Conservation (phyloP, 2,113 vertebrate genomes). For the Perccottus glenii region DNA sequence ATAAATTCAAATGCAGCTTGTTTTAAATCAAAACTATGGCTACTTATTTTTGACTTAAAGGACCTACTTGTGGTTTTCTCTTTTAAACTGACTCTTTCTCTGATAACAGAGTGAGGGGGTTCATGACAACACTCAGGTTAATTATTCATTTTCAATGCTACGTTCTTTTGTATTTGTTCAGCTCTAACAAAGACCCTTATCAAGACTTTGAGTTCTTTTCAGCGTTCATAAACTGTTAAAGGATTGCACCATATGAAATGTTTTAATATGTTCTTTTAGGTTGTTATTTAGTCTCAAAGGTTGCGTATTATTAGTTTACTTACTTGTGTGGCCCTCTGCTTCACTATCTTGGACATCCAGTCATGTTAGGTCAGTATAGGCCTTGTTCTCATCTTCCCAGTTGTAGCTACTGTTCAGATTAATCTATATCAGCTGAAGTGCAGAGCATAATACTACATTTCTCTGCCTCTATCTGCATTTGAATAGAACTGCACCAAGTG, state of each 20-base stretch:
- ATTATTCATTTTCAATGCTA: not conserved
- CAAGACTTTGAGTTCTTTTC: too few species aligned
- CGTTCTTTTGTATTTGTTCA: too few species aligned
- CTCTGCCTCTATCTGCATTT: slow-evolving; percentile 7
- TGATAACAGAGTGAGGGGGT: not conserved
- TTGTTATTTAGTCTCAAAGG: not conserved
- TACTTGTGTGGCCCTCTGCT: not conserved
- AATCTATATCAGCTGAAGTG: not conserved
- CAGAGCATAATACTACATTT: not conserved
- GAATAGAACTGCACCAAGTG: not conserved
- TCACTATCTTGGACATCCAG: not conserved
- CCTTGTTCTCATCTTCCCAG: not conserved
- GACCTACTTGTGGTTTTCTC: not conserved
- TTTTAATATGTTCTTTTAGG: not conserved
- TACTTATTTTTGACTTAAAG: not conserved
- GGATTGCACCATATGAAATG: too few species aligned
- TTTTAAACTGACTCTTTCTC: not conserved
- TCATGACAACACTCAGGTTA: not conserved
- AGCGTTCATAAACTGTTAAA: too few species aligned
- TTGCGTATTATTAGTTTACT: not conserved
- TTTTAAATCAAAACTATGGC: too few species aligned
- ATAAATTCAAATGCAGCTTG: too few species aligned
- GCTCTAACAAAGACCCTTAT: too few species aligned
- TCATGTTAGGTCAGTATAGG: too few species aligned
- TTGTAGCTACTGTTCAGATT: not conserved